A percentile compares a stretch with the other conserved stretches of the same genome.
Evolutionary conservation across 2,888 invertebrate species (phyloP).

Genomic region (Ctenicera cuprea): DNA sequence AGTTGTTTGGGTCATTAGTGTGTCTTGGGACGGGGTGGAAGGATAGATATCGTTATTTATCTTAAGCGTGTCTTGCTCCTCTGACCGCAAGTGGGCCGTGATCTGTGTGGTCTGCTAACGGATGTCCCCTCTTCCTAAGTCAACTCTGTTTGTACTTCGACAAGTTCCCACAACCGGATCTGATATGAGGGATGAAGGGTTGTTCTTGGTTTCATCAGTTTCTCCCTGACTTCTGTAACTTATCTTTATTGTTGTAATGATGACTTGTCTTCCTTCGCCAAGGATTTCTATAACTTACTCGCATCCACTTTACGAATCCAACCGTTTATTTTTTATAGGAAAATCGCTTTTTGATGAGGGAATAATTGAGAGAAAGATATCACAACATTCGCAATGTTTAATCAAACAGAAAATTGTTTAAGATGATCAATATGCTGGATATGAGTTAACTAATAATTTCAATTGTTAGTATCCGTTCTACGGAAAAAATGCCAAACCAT

Average conservation of each 20-base stretch:
- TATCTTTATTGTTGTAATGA: conserved; percentile 64
- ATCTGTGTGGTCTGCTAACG: conserved; percentile 68
- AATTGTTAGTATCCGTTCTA: no score
- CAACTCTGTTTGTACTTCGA: conserved; percentile 70
- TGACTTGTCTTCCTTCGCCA: conserved; percentile 44
- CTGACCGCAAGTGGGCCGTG: conserved; percentile 69
- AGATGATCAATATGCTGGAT: no score
- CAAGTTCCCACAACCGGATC: conserved; percentile 69
- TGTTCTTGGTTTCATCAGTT: conserved; percentile 68
- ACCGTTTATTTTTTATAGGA: no score
- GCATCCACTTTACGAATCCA: conserved; percentile 16
- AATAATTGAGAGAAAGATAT: no score
- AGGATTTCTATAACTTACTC: conserved; percentile 34
- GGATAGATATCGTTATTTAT: conserved; percentile 72
- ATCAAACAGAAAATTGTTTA: no score
- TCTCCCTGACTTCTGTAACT: conserved; percentile 63
- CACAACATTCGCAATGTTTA: no score
- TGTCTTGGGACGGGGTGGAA: conserved; percentile 67
- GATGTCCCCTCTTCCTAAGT: conserved; percentile 66
- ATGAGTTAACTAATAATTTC: no score
- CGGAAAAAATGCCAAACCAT: no score
- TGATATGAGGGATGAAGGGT: conserved; percentile 70
- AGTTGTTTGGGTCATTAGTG: conserved; percentile 72
- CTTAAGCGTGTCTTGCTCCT: conserved; percentile 70
- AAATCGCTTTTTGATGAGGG: no score